phyloP scores from a whole-genome alignment of 2,113 vertebrate species.

The Pluvialis apricaria region DNA sequence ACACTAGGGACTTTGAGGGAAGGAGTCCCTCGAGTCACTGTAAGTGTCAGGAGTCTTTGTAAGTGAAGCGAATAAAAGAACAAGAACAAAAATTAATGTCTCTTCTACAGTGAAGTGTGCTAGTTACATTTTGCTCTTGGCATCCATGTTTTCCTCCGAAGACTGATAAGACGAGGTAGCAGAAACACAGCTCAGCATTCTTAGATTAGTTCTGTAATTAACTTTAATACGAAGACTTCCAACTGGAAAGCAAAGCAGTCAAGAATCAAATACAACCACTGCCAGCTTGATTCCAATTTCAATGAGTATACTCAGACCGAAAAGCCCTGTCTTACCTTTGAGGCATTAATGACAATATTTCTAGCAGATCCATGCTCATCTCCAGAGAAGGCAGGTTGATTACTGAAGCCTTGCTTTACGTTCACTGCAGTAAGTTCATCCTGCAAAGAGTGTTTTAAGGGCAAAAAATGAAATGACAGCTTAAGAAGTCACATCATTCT shows the following conservation, averaged over 20 bases:
- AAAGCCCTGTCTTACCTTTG: conserved; percentile 65
- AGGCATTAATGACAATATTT: conserved; percentile 76
- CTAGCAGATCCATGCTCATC: conserved; percentile 78
- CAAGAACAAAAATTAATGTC: not conserved
- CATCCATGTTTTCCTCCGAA: not conserved
- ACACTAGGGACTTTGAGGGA: not conserved
- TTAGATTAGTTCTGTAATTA: not conserved
- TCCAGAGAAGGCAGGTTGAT: conserved; percentile 77
- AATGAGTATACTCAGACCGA: not conserved
- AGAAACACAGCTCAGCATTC: not conserved
- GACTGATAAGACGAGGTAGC: not conserved
- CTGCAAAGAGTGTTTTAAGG: conserved; percentile 38
- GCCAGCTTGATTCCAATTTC: not conserved
- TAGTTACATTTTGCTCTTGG: not conserved
- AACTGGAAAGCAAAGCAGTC: not conserved
- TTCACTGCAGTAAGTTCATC: conserved; percentile 80
- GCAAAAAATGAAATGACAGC: not conserved
- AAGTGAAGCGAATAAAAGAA: not conserved
- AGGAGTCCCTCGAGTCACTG: no score
- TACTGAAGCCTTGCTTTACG: conserved; percentile 80
- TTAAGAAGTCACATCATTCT: not conserved
- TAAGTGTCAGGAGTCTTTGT: no score
- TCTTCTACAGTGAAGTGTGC: not conserved
- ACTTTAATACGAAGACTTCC: not conserved
- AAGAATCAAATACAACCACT: not conserved